A percentile compares a stretch with the other conserved stretches of the same genome.
Conservation (phyloP, 2,113 vertebrate genomes). For the Turdus rufiventris region DNA sequence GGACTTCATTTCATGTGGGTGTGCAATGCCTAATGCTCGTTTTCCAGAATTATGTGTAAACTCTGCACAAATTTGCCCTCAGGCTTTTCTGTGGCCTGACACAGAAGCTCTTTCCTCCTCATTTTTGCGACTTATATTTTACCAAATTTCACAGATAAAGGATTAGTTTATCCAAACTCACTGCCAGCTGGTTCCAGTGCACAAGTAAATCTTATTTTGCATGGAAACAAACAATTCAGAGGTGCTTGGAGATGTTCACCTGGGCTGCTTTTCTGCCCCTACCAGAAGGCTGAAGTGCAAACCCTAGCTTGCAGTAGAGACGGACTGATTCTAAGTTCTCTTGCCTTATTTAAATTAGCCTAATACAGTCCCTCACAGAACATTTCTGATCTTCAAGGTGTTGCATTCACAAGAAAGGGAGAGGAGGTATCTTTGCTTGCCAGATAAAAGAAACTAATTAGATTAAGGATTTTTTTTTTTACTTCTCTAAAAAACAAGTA, state of each 20-base stretch:
- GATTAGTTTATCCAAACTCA: neutral
- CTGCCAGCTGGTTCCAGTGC: neutral
- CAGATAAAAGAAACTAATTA: slow-evolving; percentile 75
- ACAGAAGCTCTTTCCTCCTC: neutral
- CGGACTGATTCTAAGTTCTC: neutral
- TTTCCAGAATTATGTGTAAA: neutral
- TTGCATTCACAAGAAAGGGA: slow-evolving; percentile 5
- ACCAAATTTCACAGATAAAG: accelerated
- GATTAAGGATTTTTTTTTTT: slow-evolving; percentile 64
- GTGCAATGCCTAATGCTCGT: neutral
- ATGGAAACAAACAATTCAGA: neutral
- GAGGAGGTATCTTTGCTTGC: slow-evolving; percentile 45
- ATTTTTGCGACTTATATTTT: neutral
- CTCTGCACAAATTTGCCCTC: neutral
- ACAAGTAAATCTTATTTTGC: neutral
- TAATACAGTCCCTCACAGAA: neutral
- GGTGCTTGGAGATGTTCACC: neutral
- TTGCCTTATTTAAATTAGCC: slow-evolving; percentile 17
- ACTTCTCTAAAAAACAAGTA: slow-evolving; percentile 60
- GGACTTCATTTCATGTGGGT: neutral
- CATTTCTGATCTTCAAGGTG: slow-evolving; percentile 70
- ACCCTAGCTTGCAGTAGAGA: neutral
- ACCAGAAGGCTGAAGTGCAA: neutral
- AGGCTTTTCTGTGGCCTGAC: neutral
- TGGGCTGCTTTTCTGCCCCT: neutral